Conservation (phyloP, 2,113 vertebrate species). For the Triplophysa rosa region DNA sequence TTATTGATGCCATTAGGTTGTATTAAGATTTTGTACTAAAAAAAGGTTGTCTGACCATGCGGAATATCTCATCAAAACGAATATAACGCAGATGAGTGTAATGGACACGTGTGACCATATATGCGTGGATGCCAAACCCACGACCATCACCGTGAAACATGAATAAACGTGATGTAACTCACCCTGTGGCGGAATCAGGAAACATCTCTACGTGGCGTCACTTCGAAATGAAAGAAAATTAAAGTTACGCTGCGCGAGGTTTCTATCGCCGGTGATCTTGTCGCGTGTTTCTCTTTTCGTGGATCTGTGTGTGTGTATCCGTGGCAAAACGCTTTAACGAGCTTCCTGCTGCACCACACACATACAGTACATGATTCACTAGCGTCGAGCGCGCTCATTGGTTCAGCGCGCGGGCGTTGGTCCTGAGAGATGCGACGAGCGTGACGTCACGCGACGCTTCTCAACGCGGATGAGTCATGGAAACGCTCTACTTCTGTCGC, state of each 20-base stretch:
- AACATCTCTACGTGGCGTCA: background rate
- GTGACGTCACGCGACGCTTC: background rate
- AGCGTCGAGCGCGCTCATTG: constrained; percentile 21
- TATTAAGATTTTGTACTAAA: too few relatives aligned
- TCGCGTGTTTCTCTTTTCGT: background rate
- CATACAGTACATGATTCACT: too few relatives aligned
- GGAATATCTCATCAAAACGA: too few relatives aligned
- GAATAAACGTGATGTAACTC: background rate
- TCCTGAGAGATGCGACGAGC: background rate
- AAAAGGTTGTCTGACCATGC: too few relatives aligned
- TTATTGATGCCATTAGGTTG: too few relatives aligned
- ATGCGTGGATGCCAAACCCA: too few relatives aligned
- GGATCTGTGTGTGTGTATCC: background rate
- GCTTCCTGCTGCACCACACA: background rate
- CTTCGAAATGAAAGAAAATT: background rate
- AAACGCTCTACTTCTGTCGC: too few relatives aligned
- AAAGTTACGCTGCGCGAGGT: background rate
- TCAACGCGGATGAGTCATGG: background rate
- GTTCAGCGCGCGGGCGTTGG: constrained; percentile 21
- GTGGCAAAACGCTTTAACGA: background rate
- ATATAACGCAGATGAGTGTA: too few relatives aligned
- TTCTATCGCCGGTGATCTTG: background rate
- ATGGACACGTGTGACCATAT: too few relatives aligned
- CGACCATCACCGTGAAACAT: too few relatives aligned
- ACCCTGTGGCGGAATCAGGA: constrained; percentile 27